Percentiles rank a stretch among this genome's conserved stretches.
Conservation (phyloP, 2,113 vertebrate species). For the Benitochromis conjunctus region DNA sequence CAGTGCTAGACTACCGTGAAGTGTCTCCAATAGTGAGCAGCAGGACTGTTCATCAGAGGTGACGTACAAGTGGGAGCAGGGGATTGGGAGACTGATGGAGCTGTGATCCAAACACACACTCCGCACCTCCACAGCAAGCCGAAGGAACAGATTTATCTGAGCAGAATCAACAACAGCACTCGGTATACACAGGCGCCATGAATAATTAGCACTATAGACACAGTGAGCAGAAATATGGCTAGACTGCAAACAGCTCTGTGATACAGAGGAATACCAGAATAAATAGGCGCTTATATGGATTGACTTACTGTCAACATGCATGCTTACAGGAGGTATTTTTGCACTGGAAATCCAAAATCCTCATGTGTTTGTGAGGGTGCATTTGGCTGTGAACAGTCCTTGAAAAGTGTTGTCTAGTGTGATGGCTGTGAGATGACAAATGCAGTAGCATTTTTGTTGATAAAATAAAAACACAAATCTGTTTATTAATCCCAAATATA, state of each 20-base stretch:
- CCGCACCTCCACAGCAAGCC: conserved; percentile 32
- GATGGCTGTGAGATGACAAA: background rate
- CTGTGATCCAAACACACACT: conserved; percentile 48
- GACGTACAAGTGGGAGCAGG: conserved; percentile 54
- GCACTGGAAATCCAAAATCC: background rate
- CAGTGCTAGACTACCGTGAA: conserved; percentile 50
- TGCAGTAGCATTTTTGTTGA: background rate
- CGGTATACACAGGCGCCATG: conserved; percentile 32
- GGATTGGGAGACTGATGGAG: conserved; percentile 59
- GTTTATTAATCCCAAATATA: background rate
- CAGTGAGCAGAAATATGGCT: conserved; percentile 37
- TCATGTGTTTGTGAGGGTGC: background rate
- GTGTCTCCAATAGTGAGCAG: conserved; percentile 59
- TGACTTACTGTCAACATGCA: background rate
- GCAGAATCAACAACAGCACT: conserved; percentile 33
- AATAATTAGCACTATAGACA: conserved; percentile 61
- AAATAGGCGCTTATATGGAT: conserved; percentile 17
- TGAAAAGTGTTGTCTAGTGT: background rate
- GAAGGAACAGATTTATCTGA: conserved; percentile 46
- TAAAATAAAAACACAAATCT: background rate
- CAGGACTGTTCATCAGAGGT: conserved; percentile 60
- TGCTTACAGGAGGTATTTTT: background rate
- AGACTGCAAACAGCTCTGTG: conserved; percentile 25
- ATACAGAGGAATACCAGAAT: conserved; percentile 20
- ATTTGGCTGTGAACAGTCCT: background rate